Evolutionary conservation across 1,140 invertebrate species (phyloP), one percentile per base, ranked within the genome.

Genomic region (Lutraria rhynchaena): DNA sequence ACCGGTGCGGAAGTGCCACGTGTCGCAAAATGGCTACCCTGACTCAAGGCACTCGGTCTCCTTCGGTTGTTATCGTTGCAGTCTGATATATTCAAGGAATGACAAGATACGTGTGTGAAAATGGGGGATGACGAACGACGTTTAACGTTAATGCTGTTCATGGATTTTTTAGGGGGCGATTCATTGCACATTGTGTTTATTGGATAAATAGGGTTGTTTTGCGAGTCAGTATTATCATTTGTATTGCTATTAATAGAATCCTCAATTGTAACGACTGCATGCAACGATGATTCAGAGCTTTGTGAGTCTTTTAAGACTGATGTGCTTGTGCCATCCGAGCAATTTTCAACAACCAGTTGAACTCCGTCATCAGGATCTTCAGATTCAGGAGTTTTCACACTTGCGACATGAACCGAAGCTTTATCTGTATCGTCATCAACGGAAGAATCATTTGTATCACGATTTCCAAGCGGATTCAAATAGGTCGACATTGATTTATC

Each of bases 401-500:
- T 61, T 17, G 33, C 57, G 2, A 31, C 41, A 35, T 31, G 46
- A 3, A 44, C 2, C 11, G 15, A 19, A 31, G 55, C 35, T 22
- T 60, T 60, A 13, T 75, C 73, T 4, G 58, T 11, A 4, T 75
- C 57, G 37, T 57, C 55, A 3, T 75, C 73, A 0, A 75, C 27
- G 19, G 73, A 75, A 5, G 73, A 61, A n/a, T 67, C 63, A 60
- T 57, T 80, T 33, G 22, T 69, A 29, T 53, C 51, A 51, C 76
- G 49, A 24, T 80, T 70, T 27, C 76, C 63, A 0, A 80, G 65
- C 5, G 76, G 76, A 49, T 80, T 80, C 29, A 80, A 46, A 57
- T 80, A 80, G 22, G 76, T 80, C 24, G 76, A 70, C 76, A 80
- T 80, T 41, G 76, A 49, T 35, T 65, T 55, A 60, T 80, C 76